These are phyloP conservation scores for Plutomurus gul DNA, from an alignment of 1,140 invertebrate species.

Conservation along the genomic window DNA sequence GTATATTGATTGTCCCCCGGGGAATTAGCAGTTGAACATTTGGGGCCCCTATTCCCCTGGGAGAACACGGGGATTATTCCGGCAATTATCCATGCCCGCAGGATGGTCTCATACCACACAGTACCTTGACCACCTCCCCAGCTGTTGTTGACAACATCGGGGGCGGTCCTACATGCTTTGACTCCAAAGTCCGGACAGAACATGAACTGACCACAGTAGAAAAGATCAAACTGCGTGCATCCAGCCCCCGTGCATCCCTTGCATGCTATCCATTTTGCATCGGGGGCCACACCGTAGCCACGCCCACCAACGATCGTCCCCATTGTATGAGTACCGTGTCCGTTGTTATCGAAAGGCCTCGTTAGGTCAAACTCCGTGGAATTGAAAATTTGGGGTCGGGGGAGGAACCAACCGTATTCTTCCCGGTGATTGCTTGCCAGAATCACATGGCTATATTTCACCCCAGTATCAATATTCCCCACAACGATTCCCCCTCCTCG, in stretches of 20 bases:
- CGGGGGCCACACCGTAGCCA: neutral
- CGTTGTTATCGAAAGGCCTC: neutral
- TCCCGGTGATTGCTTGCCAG: neutral
- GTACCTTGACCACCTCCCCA: neutral
- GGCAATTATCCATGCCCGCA: neutral
- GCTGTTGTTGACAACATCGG: neutral
- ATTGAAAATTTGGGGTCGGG: neutral
- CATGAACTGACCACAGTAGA: neutral
- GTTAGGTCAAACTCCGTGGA: too few species aligned
- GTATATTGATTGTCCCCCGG: neutral
- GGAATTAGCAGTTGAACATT: neutral
- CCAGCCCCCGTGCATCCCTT: neutral
- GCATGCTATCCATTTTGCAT: constrained; percentile 18
- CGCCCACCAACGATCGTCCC: neutral
- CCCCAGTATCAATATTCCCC: neutral
- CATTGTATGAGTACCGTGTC: neutral
- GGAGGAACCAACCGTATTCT: neutral
- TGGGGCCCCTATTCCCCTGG: constrained; percentile 23
- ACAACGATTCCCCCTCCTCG: neutral
- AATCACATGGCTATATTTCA: neutral
- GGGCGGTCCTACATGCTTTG: neutral
- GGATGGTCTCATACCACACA: neutral
- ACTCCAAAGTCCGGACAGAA: neutral
- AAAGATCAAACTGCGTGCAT: neutral
- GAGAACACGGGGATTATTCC: constrained; percentile 37